Evolutionary conservation across 2,113 vertebrate species (phyloP).

Genomic region (Erpornis zantholeuca): DNA sequence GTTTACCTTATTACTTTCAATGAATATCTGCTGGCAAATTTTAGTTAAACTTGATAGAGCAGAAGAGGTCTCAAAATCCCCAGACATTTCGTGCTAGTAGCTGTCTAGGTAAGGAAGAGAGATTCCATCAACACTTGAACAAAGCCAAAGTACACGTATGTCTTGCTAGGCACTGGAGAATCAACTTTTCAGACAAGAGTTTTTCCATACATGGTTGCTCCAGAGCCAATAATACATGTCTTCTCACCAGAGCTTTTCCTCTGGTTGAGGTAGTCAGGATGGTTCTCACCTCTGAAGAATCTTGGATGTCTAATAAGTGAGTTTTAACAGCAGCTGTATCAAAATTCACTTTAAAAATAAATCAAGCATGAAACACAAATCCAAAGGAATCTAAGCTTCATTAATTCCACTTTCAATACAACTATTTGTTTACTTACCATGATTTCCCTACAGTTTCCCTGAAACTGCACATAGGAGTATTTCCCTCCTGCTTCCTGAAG

Average conservation of each 20-base stretch:
- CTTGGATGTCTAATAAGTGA: neutral
- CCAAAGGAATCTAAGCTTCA: slow-evolving; percentile 21
- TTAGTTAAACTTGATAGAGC: neutral
- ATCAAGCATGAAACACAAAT: slow-evolving; percentile 39
- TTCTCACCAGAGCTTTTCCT: neutral
- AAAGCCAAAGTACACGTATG: neutral
- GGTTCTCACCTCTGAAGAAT: neutral
- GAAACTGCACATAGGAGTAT: neutral
- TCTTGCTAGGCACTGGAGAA: neutral
- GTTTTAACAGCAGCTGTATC: neutral
- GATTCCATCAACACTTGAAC: neutral
- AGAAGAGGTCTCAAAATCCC: neutral
- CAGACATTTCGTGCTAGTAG: neutral
- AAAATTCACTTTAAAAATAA: slow-evolving; percentile 47
- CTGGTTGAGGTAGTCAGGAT: neutral
- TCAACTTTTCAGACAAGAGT: neutral
- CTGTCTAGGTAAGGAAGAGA: neutral
- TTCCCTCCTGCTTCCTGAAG: neutral
- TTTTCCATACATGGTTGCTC: neutral
- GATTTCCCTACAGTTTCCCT: neutral
- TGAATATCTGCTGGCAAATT: neutral
- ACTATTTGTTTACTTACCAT: neutral
- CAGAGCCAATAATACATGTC: neutral
- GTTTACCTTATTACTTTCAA: neutral
- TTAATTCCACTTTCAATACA: slow-evolving; percentile 25